Conservation (phyloP, 2,113 vertebrate species). For the Syrmaticus mikado region DNA sequence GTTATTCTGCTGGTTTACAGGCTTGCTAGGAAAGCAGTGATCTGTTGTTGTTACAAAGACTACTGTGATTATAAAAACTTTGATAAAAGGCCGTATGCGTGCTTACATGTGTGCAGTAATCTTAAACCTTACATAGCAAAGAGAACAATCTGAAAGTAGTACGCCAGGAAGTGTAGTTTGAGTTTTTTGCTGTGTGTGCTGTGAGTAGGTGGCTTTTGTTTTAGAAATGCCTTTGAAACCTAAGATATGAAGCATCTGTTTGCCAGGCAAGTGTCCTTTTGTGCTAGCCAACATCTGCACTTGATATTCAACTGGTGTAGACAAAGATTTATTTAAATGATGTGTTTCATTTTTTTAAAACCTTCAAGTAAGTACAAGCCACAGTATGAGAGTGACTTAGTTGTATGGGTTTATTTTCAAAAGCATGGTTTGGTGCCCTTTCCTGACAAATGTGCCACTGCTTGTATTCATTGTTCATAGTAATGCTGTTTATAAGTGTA, state of each 20-base stretch:
- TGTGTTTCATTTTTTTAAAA: neutral
- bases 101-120: no score
- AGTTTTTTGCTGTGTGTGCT: neutral
- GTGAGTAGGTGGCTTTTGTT: neutral
- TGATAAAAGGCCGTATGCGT: neutral
- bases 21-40: neutral
- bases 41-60: no score
- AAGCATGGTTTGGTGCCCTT: neutral
- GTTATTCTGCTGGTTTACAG: accelerated
- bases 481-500: neutral
- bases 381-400: neutral
- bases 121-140: neutral
- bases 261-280: neutral
- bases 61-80: neutral
- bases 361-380: neutral
- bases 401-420: neutral
- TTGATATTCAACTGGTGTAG: neutral
- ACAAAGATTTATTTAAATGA: neutral
- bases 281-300: neutral
- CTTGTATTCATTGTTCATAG: neutral
- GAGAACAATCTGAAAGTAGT: neutral
- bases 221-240: neutral
- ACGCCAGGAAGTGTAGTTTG: neutral
- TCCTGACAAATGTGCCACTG: neutral
- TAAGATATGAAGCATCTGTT: neutral